phyloP scores from a whole-genome alignment of 2,113 vertebrate species.

The Lathamus discolor region DNA sequence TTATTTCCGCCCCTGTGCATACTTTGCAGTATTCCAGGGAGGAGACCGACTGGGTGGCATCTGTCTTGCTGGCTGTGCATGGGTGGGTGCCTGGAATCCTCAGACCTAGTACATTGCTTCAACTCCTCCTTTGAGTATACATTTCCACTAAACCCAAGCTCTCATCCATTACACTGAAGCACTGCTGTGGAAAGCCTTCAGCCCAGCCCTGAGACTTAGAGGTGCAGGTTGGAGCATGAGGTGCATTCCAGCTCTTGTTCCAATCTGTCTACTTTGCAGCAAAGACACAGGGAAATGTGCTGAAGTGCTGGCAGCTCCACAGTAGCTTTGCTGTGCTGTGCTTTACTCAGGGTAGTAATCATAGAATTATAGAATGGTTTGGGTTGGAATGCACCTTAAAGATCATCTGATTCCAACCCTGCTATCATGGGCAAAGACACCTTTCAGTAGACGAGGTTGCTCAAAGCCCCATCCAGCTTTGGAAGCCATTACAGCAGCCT shows the following conservation, averaged over 20 bases:
- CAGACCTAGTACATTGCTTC: not conserved
- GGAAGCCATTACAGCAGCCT: not conserved
- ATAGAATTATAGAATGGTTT: not conserved
- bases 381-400: not conserved
- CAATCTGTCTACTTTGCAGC: not conserved
- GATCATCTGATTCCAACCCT: not conserved
- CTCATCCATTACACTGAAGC: not conserved
- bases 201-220: not conserved
- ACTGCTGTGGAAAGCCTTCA: not conserved
- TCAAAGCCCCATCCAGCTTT: not conserved
- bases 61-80: not conserved
- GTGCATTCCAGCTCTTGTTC: not conserved
- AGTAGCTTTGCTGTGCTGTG: not conserved
- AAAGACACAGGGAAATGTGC: not conserved
- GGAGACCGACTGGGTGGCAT: not conserved
- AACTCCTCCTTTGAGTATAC: rapidly evolving
- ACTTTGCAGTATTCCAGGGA: not conserved
- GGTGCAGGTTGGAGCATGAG: not conserved
- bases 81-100: not conserved
- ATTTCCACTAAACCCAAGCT: not conserved
- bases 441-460: not conserved
- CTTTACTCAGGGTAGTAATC: not conserved
- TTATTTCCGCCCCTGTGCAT: rapidly evolving
- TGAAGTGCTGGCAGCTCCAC: not conserved
- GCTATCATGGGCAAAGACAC: not conserved